Evolutionary conservation across 2,797 vertebrate species (phyloP).

Genomic region (Sebastes paucispinis): DNA sequence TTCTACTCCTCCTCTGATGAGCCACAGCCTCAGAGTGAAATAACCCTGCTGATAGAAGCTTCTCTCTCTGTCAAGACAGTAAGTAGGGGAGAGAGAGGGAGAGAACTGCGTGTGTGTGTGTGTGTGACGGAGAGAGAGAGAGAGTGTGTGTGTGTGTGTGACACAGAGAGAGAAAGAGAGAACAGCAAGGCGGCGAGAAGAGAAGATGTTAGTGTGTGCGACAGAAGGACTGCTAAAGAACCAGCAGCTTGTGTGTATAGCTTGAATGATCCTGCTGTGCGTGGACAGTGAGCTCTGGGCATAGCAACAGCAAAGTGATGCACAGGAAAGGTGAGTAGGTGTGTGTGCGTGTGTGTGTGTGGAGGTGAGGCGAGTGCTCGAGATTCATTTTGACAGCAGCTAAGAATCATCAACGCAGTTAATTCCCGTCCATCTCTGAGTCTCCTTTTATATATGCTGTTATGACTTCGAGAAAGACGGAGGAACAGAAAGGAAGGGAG

Average conservation of each 20-base stretch:
- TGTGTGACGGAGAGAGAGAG: too few relatives aligned
- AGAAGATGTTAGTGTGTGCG: slow-evolving; percentile 67
- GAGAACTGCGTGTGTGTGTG: slow-evolving; percentile 10
- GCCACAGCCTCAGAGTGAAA: slow-evolving; percentile 77
- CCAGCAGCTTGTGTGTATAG: slow-evolving; percentile 66
- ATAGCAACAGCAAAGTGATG: slow-evolving; percentile 75
- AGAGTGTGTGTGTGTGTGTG: slow-evolving; percentile 4
- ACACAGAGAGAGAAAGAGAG: slow-evolving; percentile 47
- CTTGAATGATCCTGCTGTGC: slow-evolving; percentile 64
- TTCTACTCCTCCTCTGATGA: slow-evolving; percentile 75
- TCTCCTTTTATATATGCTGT: slow-evolving; percentile 37
- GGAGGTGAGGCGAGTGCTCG: slow-evolving; percentile 50
- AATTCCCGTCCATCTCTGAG: slow-evolving; percentile 35
- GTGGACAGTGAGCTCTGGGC: slow-evolving; percentile 67
- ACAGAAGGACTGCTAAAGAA: slow-evolving; percentile 66
- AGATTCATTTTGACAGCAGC: slow-evolving; percentile 53
- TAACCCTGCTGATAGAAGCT: slow-evolving; percentile 76
- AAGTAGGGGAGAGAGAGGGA: slow-evolving; percentile 70
- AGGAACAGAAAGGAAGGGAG: not conserved
- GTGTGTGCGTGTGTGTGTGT: slow-evolving; percentile 35
- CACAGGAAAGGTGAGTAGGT: slow-evolving; percentile 72
- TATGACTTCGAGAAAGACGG: slow-evolving; percentile 11
- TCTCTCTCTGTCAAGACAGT: slow-evolving; percentile 79
- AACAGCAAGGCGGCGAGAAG: slow-evolving; percentile 46
- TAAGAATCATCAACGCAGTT: slow-evolving; percentile 52